Base-by-base conservation (phyloP, 2,888 invertebrate species). In the Amblyjoppa fuscipennis region DNA sequence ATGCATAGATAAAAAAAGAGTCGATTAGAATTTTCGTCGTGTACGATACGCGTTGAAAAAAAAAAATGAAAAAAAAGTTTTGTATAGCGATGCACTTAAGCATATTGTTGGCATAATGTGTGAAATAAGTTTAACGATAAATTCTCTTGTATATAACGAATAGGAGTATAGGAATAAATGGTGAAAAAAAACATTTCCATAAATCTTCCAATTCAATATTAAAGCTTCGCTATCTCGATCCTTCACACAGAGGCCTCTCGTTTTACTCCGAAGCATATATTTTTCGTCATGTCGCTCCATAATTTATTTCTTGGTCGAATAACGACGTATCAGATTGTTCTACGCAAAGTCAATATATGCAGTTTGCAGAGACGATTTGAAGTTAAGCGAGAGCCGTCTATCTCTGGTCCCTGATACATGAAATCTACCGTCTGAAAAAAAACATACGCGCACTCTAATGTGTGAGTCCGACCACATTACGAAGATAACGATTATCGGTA, bases 401-500 rank as follows among this genome's bases (percentile, higher is more conserved):
- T 59, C 3, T 59, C 59, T 59, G 59, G 16, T 59, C 13, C 59
- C 11, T 0, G 28, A 59, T 59, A 25, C 28, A 59, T 59, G 3
- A 59, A 25, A 59, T 25, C 11, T 59, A 20, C 56, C 20, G 9
- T 59, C 56, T 59, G 56, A 25, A 59, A 11, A 11, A 56, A 25
- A 59, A 59, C 25, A 59, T 38, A 25, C 20, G 80, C 69, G 66
- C 75, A 51, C 34, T 49, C 82, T 38, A 68, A 20, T 56, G 59
- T 13, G 59, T 59, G 49, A 28, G 74, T 64, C 45, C 61, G 31
- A 66, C 9, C 20, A 41, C 66, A 28, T 41, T 68, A 7, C 66
- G 56, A 59, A 38, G 83, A 86, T 75, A 81, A 59, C 83, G 53
- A 76, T 82, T 87, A 88, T 88, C 88, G 71, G 70, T 79, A 81